phyloP scores from a whole-genome alignment of 2,797 vertebrate species.

The Rhyacichthys aspro region DNA sequence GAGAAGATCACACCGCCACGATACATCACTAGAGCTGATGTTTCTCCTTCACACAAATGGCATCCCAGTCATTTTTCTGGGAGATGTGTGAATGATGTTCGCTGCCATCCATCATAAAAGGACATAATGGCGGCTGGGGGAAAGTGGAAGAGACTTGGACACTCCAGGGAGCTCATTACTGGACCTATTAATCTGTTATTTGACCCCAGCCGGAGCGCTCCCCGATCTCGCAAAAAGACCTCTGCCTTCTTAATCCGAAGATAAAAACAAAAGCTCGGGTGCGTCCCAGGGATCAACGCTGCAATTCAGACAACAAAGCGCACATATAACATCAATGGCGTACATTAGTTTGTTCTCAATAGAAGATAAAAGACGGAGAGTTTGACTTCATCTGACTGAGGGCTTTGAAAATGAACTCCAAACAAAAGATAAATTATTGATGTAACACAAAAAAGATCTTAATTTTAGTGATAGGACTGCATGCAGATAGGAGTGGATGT shows the following conservation, averaged over 20 bases:
- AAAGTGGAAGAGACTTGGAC: slow-evolving; percentile 69
- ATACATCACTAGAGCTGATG: slow-evolving; percentile 75
- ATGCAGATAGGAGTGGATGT: neutral
- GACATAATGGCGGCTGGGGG: slow-evolving; percentile 69
- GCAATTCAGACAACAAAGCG: slow-evolving; percentile 74
- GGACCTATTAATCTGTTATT: slow-evolving; percentile 86
- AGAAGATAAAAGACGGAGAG: slow-evolving; percentile 65
- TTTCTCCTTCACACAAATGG: slow-evolving; percentile 79
- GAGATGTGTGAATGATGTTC: slow-evolving; percentile 80
- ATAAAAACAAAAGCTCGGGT: slow-evolving; percentile 75
- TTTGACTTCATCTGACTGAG: slow-evolving; percentile 58
- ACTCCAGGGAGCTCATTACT: slow-evolving; percentile 85
- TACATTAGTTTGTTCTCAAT: slow-evolving; percentile 68
- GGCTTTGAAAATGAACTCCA: slow-evolving; percentile 74
- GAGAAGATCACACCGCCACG: slow-evolving; percentile 66
- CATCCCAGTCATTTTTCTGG: slow-evolving; percentile 76
- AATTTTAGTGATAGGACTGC: slow-evolving; percentile 44
- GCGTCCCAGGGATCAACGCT: slow-evolving; percentile 64
- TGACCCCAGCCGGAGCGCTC: slow-evolving; percentile 80
- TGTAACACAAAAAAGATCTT: slow-evolving; percentile 61
- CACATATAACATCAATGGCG: slow-evolving; percentile 63
- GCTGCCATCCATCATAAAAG: slow-evolving; percentile 77
- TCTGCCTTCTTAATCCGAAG: slow-evolving; percentile 73
- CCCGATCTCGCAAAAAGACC: slow-evolving; percentile 72
- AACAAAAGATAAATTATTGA: slow-evolving; percentile 74